phyloP scores from a whole-genome alignment of 2,888 invertebrate species.

The Noctua pronuba region DNA sequence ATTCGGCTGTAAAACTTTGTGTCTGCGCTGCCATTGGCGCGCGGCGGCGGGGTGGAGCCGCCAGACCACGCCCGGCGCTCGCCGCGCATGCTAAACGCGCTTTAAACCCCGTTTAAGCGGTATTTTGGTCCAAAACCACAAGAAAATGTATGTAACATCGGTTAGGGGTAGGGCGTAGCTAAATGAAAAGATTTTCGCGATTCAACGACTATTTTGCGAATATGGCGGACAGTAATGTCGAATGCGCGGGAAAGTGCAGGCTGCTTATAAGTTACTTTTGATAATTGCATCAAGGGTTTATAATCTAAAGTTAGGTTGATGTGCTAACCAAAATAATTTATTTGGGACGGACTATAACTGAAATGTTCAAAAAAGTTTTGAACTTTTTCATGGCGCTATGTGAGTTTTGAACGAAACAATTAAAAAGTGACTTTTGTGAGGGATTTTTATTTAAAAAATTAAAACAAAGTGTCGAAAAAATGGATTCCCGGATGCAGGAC shows the following conservation, averaged over 20 bases:
- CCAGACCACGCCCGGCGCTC: slow-evolving; percentile 76
- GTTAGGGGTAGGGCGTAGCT: slow-evolving; percentile 88
- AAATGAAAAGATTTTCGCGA: slow-evolving; percentile 89
- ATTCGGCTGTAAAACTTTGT: slow-evolving; percentile 82
- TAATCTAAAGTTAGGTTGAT: not conserved
- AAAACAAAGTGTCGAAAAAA: slow-evolving; percentile 42
- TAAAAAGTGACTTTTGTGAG: not conserved
- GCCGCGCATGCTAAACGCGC: slow-evolving; percentile 89
- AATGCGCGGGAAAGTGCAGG: slow-evolving; percentile 86
- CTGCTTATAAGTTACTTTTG: slow-evolving; percentile 58
- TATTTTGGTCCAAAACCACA: slow-evolving; percentile 89
- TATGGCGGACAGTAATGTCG: slow-evolving; percentile 85
- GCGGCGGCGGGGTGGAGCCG: slow-evolving; percentile 73
- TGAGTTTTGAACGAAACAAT: slow-evolving; percentile 9
- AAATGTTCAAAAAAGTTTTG: not conserved
- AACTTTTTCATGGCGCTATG: slow-evolving; percentile 5
- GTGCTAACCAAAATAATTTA: not conserved
- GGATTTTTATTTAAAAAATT: not conserved
- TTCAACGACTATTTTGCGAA: slow-evolving; percentile 84
- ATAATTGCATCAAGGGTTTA: slow-evolving; percentile 10
- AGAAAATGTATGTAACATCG: slow-evolving; percentile 88
- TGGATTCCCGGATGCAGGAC: slow-evolving; percentile 89
- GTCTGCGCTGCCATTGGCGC: slow-evolving; percentile 77
- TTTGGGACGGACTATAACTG: not conserved
- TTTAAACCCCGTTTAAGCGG: slow-evolving; percentile 90